Percentiles rank a stretch among this genome's conserved stretches.
Evolutionary conservation across 1,140 invertebrate genomes (phyloP).

Genomic region (Drosophila leontia): DNA sequence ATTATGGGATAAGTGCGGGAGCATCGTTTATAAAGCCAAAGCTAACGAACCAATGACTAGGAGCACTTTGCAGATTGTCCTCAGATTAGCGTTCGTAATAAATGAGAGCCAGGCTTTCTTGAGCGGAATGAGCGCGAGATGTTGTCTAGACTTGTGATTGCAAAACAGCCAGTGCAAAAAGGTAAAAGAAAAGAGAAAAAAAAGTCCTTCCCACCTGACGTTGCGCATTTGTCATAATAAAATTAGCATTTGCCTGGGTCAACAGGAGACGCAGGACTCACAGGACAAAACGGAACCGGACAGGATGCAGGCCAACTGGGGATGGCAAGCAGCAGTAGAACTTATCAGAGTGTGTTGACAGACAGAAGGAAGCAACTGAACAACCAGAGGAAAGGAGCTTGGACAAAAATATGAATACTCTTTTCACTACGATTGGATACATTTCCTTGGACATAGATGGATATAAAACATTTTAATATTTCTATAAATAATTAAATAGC

Average conservation of each 20-base stretch:
- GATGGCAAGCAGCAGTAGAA: constrained; percentile 38
- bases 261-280: constrained; percentile 23
- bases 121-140: constrained; percentile 25
- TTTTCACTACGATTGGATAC: constrained; percentile 9
- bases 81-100: constrained; percentile 47
- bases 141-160: constrained; percentile 56
- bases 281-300: constrained; percentile 13
- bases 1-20: constrained; percentile 49
- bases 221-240: constrained; percentile 75
- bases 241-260: constrained; percentile 73
- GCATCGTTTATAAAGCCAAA: constrained; percentile 45
- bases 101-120: constrained; percentile 10
- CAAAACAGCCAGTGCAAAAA: constrained; percentile 35
- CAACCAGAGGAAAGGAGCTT: background rate
- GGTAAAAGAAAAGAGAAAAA: background rate
- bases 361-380: constrained; percentile 23
- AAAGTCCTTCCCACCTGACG: constrained; percentile 40
- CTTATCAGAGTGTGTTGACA: constrained; percentile 70
- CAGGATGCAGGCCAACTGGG: constrained; percentile 28
- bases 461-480: background rate
- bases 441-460: background rate
- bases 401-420: constrained; percentile 22
- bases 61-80: constrained; percentile 52
- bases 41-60: constrained; percentile 55
- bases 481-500: background rate